Conservation (phyloP, 2,888 invertebrate species). For the Temnothorax rugatulus region DNA sequence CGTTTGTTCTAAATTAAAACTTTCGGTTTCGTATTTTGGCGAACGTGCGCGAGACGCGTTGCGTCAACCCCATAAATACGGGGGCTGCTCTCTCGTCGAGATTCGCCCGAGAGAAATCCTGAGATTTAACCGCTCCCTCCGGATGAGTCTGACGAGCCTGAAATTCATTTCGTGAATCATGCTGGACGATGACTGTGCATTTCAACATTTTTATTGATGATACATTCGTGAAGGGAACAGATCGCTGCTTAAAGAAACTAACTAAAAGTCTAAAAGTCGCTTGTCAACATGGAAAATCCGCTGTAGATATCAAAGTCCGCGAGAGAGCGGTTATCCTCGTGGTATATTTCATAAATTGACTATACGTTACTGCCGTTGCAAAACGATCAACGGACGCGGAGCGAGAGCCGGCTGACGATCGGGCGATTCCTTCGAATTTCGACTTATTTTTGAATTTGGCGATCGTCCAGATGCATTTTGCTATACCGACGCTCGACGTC, state of each 20-base stretch:
- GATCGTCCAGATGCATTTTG: slow-evolving; percentile 73
- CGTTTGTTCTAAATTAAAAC: neutral
- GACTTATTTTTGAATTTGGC: slow-evolving; percentile 76
- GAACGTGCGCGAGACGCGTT: neutral
- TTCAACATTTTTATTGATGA: slow-evolving; percentile 40
- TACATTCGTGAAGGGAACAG: neutral
- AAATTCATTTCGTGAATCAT: slow-evolving; percentile 63
- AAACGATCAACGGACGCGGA: slow-evolving; percentile 31
- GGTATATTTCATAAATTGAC: slow-evolving; percentile 19
- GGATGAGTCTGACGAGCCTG: slow-evolving; percentile 11
- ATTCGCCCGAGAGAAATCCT: neutral
- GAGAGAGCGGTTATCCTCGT: neutral
- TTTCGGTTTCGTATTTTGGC: neutral
- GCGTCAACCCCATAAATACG: slow-evolving; percentile 16
- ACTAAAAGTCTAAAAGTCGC: neutral
- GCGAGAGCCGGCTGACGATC: slow-evolving; percentile 59
- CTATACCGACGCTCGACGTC: slow-evolving; percentile 56
- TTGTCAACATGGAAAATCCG: neutral
- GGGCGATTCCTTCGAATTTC: slow-evolving; percentile 68
- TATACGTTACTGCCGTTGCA: neutral
- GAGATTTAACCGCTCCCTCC: slow-evolving; percentile 11
- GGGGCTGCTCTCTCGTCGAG: neutral
- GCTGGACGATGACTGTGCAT: slow-evolving; percentile 1
- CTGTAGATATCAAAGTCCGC: neutral
- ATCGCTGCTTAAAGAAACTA: neutral